Evolutionary conservation across 2,888 invertebrate genomes (phyloP).

Genomic region (Limnephilus marmoratus): DNA sequence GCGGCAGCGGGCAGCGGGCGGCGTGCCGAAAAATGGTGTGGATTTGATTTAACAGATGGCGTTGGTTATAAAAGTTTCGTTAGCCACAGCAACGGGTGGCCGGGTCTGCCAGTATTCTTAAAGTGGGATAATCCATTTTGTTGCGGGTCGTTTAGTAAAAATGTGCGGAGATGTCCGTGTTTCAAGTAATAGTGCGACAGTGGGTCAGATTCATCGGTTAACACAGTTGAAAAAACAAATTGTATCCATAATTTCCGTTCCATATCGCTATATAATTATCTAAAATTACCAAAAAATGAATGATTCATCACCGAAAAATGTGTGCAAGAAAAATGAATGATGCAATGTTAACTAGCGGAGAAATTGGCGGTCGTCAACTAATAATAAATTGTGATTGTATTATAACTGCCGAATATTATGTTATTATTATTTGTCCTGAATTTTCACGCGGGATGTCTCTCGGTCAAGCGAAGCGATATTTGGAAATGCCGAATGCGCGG

Average conservation of each 20-base stretch:
- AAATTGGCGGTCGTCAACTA: background rate
- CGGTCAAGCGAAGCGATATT: background rate
- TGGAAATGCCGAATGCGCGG: background rate
- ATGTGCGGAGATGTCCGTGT: background rate
- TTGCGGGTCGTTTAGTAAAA: background rate
- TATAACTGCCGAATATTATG: background rate
- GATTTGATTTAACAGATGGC: no score
- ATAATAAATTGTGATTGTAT: background rate
- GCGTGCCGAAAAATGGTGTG: no score
- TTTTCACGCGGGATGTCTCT: background rate
- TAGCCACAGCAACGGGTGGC: no score
- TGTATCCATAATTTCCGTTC: background rate
- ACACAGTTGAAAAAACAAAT: background rate
- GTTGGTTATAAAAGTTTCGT: no score
- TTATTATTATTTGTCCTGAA: background rate
- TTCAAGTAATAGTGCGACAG: background rate
- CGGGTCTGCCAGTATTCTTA: no score
- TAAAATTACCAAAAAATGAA: background rate
- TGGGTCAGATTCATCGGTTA: background rate
- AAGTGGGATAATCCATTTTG: background rate
- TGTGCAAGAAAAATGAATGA: background rate
- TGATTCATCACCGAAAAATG: background rate
- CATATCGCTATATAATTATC: background rate
- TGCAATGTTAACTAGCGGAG: background rate
- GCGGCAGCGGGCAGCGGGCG: no score